phyloP scores from a whole-genome alignment of 2,888 invertebrate genomes.

The Pyrrhia umbra region DNA sequence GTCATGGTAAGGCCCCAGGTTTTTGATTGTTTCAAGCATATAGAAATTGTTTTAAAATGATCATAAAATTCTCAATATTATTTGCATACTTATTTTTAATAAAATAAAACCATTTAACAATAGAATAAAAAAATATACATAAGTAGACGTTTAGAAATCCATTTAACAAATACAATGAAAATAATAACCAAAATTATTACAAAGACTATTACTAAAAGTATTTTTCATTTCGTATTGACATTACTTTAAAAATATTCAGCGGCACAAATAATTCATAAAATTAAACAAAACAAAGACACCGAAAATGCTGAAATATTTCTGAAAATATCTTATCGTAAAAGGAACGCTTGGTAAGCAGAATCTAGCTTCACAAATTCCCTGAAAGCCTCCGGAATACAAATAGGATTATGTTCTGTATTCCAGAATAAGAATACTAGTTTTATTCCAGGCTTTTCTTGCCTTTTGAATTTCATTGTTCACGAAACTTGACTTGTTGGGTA shows the following conservation, averaged over 20 bases:
- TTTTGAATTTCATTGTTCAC: conserved; percentile 8
- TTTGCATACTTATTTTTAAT: no score
- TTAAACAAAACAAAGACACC: background rate
- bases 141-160: no score
- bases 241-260: background rate
- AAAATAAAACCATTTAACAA: no score
- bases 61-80: no score
- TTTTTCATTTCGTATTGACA: background rate
- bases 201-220: background rate
- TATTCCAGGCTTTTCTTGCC: conserved; percentile 4
- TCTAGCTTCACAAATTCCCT: conserved; percentile 33
- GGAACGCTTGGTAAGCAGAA: conserved; percentile 20
- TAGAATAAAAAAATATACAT: no score
- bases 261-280: conserved; percentile 4
- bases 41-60: no score
- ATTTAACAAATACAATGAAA: no score
- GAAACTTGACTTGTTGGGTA: background rate
- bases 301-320: conserved; percentile 9
- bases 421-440: conserved; percentile 10
- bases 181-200: background rate
- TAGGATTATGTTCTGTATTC: conserved; percentile 45
- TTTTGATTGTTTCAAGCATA: no score
- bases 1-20: no score
- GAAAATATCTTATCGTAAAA: conserved; percentile 19
- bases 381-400: conserved; percentile 52